Evolutionary conservation across 2,113 vertebrate species (phyloP).

Genomic region (Lonchura striata): DNA sequence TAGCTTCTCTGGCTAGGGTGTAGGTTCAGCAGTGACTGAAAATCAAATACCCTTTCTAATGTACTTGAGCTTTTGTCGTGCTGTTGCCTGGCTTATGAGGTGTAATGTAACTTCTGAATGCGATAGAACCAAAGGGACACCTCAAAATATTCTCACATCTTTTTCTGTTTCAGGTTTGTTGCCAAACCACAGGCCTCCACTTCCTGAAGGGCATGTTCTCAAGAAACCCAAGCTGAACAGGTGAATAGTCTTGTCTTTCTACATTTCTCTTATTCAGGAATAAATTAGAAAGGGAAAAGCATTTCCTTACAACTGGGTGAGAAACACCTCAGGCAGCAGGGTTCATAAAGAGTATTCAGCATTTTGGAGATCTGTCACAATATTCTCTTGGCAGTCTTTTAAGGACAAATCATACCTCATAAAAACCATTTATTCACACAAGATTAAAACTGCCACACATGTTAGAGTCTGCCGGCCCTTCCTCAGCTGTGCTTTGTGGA

Average conservation of each 20-base stretch:
- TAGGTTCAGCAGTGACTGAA: background rate
- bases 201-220: constrained; percentile 83
- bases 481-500: background rate
- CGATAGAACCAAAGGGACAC: background rate
- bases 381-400: background rate
- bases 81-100: background rate
- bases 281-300: background rate
- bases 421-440: background rate
- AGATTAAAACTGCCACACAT: background rate
- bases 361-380: background rate
- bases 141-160: background rate
- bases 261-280: background rate
- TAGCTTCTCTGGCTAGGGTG: background rate
- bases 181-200: constrained; percentile 88
- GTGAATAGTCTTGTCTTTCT: constrained; percentile 66
- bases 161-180: constrained; percentile 83
- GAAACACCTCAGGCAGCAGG: background rate
- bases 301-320: background rate
- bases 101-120: background rate
- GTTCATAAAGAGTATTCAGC: background rate
- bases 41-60: background rate
- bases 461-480: background rate
- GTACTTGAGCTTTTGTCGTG: background rate
- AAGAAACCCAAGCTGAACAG: constrained; percentile 84
- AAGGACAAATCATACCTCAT: background rate